Conservation (phyloP, 30 jellyfish, hydroid and myxozoan species). For the Chironex yamaguchii region DNA sequence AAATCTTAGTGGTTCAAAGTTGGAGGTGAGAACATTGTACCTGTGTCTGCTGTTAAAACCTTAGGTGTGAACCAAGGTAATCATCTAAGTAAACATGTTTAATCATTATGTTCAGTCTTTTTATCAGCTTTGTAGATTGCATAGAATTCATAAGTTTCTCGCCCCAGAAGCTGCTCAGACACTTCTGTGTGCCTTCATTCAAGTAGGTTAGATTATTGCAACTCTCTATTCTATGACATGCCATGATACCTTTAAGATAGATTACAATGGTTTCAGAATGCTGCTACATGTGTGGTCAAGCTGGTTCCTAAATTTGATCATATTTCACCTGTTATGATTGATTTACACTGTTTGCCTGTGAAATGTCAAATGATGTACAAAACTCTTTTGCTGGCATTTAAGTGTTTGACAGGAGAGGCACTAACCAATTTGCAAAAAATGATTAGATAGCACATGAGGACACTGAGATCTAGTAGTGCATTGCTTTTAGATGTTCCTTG, state of each 20-base stretch:
- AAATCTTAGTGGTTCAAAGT: conserved; percentile 27
- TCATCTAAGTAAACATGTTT: conserved; percentile 34
- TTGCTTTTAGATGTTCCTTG: conserved; percentile 31
- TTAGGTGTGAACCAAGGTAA: conserved; percentile 39
- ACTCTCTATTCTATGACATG: conserved; percentile 52
- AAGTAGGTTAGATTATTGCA: conserved; percentile 44
- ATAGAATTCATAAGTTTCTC: too few species aligned
- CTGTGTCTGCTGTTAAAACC: conserved; percentile 37
- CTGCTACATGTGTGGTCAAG: conserved; percentile 58
- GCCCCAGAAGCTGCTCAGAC: too few species aligned
- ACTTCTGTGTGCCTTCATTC: conserved; percentile 34
- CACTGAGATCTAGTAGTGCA: conserved; percentile 32
- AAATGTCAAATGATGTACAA: conserved; percentile 26
- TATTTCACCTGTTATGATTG: conserved; percentile 37
- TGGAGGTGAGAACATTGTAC: conserved; percentile 60
- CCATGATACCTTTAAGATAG: conserved; percentile 32
- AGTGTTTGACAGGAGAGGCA: conserved; percentile 50
- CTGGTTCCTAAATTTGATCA: conserved; percentile 36
- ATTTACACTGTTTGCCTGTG: conserved; percentile 28
- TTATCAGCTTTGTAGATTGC: conserved; percentile 13
- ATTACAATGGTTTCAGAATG: conserved; percentile 51
- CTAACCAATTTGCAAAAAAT: conserved; percentile 46
- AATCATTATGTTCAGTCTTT: conserved; percentile 34
- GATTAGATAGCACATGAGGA: conserved; percentile 49
- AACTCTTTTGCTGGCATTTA: conserved; percentile 9